Percentiles rank a stretch among this genome's conserved stretches.
Conservation (phyloP, 2,113 vertebrate genomes). For the Rhynchopsitta pachyrhyncha region DNA sequence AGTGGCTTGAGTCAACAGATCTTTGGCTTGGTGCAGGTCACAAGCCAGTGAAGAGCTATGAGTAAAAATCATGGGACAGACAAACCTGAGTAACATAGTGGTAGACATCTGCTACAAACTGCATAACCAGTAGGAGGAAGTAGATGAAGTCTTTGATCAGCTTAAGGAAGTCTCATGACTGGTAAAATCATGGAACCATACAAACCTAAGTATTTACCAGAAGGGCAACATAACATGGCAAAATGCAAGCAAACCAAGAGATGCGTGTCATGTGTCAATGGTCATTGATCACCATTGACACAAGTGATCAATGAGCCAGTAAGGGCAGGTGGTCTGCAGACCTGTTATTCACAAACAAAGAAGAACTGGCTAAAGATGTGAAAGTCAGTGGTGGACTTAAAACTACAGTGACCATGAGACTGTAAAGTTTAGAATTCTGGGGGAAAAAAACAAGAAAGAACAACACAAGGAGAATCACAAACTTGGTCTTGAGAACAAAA, state of each 20-base stretch:
- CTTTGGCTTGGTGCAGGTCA: not conserved
- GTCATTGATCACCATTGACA: not conserved
- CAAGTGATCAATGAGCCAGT: not conserved
- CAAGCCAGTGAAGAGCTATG: not conserved
- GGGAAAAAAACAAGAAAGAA: not conserved
- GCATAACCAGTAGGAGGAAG: not conserved
- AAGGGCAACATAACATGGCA: not conserved
- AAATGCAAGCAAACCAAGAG: not conserved
- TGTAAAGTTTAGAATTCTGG: not conserved
- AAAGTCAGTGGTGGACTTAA: not conserved
- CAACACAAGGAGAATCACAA: not conserved
- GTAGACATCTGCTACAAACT: not conserved
- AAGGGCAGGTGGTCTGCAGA: not conserved
- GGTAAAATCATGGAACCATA: not conserved
- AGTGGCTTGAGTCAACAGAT: not conserved
- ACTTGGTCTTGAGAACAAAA: not conserved
- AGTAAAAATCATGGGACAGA: not conserved
- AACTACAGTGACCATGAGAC: not conserved
- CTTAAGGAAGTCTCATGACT: not conserved
- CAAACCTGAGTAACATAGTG: not conserved
- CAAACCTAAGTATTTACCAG: not conserved
- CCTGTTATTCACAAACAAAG: not conserved
- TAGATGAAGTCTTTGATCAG: not conserved
- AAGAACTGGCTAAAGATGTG: not conserved
- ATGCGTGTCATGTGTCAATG: not conserved